Percentiles rank a stretch among this genome's conserved stretches.
These are phyloP conservation scores for Drosophila nr. perissopoda DNA, from an alignment of 2,888 invertebrate species.

Conservation along the genomic window DNA sequence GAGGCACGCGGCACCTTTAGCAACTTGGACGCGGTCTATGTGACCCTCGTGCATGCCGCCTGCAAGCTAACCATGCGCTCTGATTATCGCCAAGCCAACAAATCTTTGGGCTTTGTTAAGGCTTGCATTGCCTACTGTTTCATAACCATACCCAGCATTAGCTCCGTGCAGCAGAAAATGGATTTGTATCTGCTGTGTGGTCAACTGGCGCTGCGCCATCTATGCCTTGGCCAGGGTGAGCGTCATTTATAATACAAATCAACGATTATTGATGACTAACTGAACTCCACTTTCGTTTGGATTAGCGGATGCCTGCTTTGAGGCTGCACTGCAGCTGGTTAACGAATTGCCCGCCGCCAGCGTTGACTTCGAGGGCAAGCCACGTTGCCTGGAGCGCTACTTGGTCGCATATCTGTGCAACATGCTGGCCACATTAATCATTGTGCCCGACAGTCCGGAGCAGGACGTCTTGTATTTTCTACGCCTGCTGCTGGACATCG, in stretches of 20 bases:
- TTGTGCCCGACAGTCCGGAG: slow-evolving; percentile 96
- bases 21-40: slow-evolving; percentile 94
- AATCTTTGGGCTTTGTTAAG: slow-evolving; percentile 94
- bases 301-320: slow-evolving; percentile 96
- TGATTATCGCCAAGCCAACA: slow-evolving; percentile 89
- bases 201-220: slow-evolving; percentile 94
- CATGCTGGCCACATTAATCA: slow-evolving; percentile 92
- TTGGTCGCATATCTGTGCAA: slow-evolving; percentile 90
- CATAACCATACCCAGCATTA: slow-evolving; percentile 98
- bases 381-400: slow-evolving; percentile 90
- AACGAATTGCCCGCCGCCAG: slow-evolving; percentile 90
- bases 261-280: not conserved
- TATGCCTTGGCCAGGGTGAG: slow-evolving; percentile 95
- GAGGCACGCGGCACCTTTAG: slow-evolving; percentile 95
- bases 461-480: slow-evolving; percentile 93
- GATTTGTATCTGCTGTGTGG: slow-evolving; percentile 95
- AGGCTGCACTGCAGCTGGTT: slow-evolving; percentile 92
- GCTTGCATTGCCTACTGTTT: slow-evolving; percentile 98
- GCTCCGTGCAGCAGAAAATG: slow-evolving; percentile 90
- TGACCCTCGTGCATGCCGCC: slow-evolving; percentile 94
- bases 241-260: accelerated
- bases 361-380: slow-evolving; percentile 91
- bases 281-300: slow-evolving; percentile 54
- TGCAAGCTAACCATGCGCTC: slow-evolving; percentile 91
- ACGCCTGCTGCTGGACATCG: slow-evolving; percentile 91